phyloP scores from a whole-genome alignment of 2,797 vertebrate genomes.

The Melanotaenia parkinsoni region DNA sequence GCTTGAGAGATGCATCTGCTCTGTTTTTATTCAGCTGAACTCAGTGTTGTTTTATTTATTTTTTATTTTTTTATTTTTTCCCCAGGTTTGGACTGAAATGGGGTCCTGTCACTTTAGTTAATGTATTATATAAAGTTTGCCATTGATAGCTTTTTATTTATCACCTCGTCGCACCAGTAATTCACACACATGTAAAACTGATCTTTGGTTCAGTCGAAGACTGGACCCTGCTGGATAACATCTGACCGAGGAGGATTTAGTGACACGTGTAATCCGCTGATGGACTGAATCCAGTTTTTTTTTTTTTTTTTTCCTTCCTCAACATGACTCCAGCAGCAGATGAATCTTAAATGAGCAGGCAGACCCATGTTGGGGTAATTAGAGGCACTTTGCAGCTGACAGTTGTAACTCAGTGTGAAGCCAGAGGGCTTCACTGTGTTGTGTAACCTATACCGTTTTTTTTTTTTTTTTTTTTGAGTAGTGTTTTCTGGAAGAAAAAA shows the following conservation, averaged over 20 bases:
- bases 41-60: not conserved
- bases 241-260: constrained; percentile 51
- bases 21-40: constrained; percentile 13
- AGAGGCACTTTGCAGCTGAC: constrained; percentile 58
- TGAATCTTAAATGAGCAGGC: constrained; percentile 58
- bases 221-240: constrained; percentile 36
- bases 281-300: constrained; percentile 36
- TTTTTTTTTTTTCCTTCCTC: constrained; percentile 25
- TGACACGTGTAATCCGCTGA: constrained; percentile 57
- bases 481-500: constrained; percentile 7
- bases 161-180: no score
- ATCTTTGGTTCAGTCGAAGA: not conserved
- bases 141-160: no score
- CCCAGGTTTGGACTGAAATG: not conserved
- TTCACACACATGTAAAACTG: not conserved
- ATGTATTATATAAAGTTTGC: not conserved
- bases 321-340: constrained; percentile 40
- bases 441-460: constrained; percentile 47
- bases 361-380: constrained; percentile 66
- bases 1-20: constrained; percentile 14
- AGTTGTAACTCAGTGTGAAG: constrained; percentile 45
- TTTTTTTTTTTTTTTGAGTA: constrained; percentile 14
- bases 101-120: not conserved
- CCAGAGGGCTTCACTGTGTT: constrained; percentile 46
- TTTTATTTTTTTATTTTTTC: not conserved